Conservation (phyloP, 2,113 vertebrate genomes). For the Cebus imitator region DNA sequence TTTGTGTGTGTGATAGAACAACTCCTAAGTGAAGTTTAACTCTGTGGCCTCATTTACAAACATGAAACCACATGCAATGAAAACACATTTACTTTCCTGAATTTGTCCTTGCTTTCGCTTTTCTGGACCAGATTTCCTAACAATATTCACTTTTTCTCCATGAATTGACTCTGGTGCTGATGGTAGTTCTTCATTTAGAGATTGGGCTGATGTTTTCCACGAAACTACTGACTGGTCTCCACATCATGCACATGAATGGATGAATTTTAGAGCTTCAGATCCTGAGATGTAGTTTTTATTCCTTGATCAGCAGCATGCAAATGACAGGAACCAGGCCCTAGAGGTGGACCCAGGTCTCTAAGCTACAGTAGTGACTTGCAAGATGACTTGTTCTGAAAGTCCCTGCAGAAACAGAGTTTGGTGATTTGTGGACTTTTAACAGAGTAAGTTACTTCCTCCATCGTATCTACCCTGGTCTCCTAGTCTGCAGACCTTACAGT, state of each 20-base stretch:
- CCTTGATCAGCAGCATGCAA: not conserved
- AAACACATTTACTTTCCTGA: conserved; percentile 20
- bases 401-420: not conserved
- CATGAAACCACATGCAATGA: not conserved
- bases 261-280: not conserved
- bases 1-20: not conserved
- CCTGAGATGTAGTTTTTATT: not conserved
- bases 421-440: not conserved
- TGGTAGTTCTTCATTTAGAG: not conserved
- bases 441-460: not conserved
- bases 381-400: not conserved
- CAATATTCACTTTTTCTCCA: not conserved
- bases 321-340: not conserved
- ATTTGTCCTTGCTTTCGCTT: conserved; percentile 17
- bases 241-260: not conserved
- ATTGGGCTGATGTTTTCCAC: not conserved
- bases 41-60: conserved; percentile 36
- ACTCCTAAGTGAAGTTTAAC: conserved; percentile 36
- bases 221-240: not conserved
- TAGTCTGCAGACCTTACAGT: not conserved
- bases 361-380: not conserved
- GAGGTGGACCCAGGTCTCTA: not conserved
- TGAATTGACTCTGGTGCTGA: not conserved
- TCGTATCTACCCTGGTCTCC: not conserved
- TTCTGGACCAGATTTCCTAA: not conserved